A percentile compares a stretch with the other conserved stretches of the same genome.
Evolutionary conservation across 2,797 vertebrate genomes (phyloP).

Genomic region (Cyclura pinguis): DNA sequence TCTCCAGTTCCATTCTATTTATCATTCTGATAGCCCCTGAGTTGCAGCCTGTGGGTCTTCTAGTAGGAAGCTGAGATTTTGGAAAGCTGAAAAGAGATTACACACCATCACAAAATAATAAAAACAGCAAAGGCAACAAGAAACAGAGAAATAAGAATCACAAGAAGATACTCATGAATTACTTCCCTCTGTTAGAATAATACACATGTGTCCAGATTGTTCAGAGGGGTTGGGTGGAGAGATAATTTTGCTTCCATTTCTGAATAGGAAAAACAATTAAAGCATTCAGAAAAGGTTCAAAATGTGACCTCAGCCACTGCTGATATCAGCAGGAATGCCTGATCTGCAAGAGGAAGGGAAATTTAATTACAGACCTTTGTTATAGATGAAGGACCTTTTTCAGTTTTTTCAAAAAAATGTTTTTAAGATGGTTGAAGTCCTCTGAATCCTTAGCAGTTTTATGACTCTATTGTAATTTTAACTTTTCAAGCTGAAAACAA

Average conservation of each 20-base stretch:
- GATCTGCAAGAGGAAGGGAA: not conserved
- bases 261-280: constrained; percentile 19
- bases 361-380: not conserved
- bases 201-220: not conserved
- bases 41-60: no score
- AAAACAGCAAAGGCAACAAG: no score
- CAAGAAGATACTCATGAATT: constrained; percentile 40
- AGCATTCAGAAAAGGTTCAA: constrained; percentile 6
- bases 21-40: no score
- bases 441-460: not conserved
- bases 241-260: constrained; percentile 6
- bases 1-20: no score
- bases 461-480: not conserved
- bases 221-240: not conserved
- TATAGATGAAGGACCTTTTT: not conserved
- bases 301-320: not conserved
- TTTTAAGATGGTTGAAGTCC: not conserved
- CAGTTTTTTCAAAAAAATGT: not conserved
- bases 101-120: no score
- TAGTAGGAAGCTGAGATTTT: no score
- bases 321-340: not conserved
- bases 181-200: constrained; percentile 41
- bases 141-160: no score
- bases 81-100: no score
- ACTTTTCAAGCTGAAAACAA: constrained; percentile 11